Percentiles rank a stretch among this genome's conserved stretches.
Conservation (phyloP, 2,888 invertebrate genomes). For the Limenitis camilla region DNA sequence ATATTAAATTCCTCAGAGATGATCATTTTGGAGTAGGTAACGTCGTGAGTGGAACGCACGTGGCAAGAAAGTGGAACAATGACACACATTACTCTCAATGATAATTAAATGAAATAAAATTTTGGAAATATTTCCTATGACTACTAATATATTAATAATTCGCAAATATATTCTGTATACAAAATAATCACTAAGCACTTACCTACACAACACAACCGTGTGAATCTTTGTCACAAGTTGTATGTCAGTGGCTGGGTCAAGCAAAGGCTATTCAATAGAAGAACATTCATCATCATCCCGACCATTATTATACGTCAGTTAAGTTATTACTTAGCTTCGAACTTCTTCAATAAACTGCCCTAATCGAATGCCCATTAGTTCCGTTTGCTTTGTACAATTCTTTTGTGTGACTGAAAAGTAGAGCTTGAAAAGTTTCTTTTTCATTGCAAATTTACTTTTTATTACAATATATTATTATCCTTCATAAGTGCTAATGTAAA, state of each 20-base stretch:
- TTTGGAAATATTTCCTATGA: too few species aligned
- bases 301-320: not conserved
- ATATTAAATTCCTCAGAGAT: too few species aligned
- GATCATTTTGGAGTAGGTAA: not conserved
- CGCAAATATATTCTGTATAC: not conserved
- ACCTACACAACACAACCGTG: not conserved
- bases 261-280: conserved; percentile 1
- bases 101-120: not conserved
- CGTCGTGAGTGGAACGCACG: conserved; percentile 49
- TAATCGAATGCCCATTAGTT: conserved; percentile 5
- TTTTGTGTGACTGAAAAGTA: not conserved
- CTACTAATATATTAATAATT: not conserved
- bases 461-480: too few species aligned
- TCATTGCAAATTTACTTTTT: not conserved
- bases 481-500: too few species aligned
- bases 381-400: not conserved
- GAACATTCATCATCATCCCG: conserved; percentile 10
- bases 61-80: conserved; percentile 38
- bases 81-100: conserved; percentile 36
- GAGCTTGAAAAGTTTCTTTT: not conserved
- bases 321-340: conserved; percentile 1
- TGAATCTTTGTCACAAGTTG: not conserved
- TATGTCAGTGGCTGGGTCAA: conserved; percentile 1
- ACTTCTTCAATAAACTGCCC: conserved; percentile 5
- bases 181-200: not conserved